These are phyloP conservation scores for Parauchenoglanis ngamensis DNA, from an alignment of 2,797 vertebrate genomes.

Conservation along the genomic window DNA sequence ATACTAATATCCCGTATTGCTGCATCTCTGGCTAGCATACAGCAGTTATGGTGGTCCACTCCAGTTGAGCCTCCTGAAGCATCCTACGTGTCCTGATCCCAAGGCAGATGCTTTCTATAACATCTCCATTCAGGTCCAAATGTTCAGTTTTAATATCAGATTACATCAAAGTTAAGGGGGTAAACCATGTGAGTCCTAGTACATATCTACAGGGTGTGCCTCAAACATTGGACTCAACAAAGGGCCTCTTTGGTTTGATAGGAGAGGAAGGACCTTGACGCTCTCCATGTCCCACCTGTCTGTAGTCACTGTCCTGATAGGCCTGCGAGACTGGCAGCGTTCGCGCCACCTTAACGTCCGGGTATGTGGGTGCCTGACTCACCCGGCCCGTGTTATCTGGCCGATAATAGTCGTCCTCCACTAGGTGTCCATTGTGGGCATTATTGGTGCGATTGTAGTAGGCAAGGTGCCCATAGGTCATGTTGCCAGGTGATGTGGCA, in stretches of 20 bases:
- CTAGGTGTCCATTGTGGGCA: slow-evolving; percentile 89
- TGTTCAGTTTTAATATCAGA: slow-evolving; percentile 19
- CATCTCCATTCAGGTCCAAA: slow-evolving; percentile 51
- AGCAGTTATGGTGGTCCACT: slow-evolving; percentile 43
- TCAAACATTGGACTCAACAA: slow-evolving; percentile 98
- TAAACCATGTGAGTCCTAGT: slow-evolving; percentile 19
- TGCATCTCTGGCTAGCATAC: slow-evolving; percentile 29
- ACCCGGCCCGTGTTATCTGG: slow-evolving; percentile 83
- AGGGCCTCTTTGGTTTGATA: slow-evolving; percentile 99
- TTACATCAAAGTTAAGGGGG: slow-evolving; percentile 4
- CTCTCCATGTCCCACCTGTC: slow-evolving; percentile 82
- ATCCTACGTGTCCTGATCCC: slow-evolving; percentile 41
- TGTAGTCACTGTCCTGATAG: slow-evolving; percentile 88
- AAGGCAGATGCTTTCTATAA: slow-evolving; percentile 67
- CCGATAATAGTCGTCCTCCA: slow-evolving; percentile 86
- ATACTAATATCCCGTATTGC: slow-evolving; percentile 3
- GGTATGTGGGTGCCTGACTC: slow-evolving; percentile 86
- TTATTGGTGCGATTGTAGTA: slow-evolving; percentile 99
- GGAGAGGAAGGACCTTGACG: slow-evolving; percentile 89
- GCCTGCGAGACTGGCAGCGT: slow-evolving; percentile 89
- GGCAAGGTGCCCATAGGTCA: slow-evolving; percentile 83
- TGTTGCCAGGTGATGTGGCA: slow-evolving; percentile 80
- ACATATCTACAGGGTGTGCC: slow-evolving; percentile 49
- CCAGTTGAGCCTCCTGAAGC: neutral
- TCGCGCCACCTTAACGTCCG: slow-evolving; percentile 89